Percentiles rank a stretch among this genome's conserved stretches.
phyloP scores from a whole-genome alignment of 2,888 invertebrate genomes.

The Nymphalis polychloros region DNA sequence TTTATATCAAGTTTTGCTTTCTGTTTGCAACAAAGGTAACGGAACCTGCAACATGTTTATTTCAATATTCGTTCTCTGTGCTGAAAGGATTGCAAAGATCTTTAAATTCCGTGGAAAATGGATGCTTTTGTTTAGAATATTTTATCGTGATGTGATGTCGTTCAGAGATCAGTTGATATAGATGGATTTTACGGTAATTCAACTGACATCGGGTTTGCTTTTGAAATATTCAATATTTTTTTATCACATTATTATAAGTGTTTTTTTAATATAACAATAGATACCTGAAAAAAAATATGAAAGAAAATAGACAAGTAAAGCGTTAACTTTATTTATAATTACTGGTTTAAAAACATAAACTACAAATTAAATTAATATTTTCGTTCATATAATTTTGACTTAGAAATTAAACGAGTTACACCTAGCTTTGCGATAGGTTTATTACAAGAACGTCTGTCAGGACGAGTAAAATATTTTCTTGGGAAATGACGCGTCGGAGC shows the following conservation, averaged over 20 bases:
- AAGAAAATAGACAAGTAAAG: too few species aligned
- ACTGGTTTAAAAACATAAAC: too few species aligned
- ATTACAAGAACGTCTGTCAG: slow-evolving; percentile 52
- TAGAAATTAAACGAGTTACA: slow-evolving; percentile 14
- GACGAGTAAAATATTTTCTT: slow-evolving; percentile 57
- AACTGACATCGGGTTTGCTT: neutral
- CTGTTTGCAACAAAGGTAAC: slow-evolving; percentile 22
- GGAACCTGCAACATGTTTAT: slow-evolving; percentile 24
- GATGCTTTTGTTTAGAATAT: slow-evolving; percentile 26
- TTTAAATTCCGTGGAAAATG: slow-evolving; percentile 26
- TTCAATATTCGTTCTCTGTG: slow-evolving; percentile 21
- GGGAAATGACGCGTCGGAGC: slow-evolving; percentile 53
- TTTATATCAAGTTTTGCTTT: slow-evolving; percentile 23
- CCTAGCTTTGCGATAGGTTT: slow-evolving; percentile 47
- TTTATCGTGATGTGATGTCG: slow-evolving; percentile 15
- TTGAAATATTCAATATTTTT: neutral
- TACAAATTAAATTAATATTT: neutral
- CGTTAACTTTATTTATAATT: too few species aligned
- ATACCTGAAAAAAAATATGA: too few species aligned
- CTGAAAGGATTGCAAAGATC: slow-evolving; percentile 26
- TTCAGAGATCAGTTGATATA: slow-evolving; percentile 13
- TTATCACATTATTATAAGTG: neutral
- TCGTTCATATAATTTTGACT: neutral
- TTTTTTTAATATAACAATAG: too few species aligned
- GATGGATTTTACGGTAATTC: slow-evolving; percentile 22